A percentile compares a stretch with the other conserved stretches of the same genome.
These are phyloP conservation scores for Microchrysa polita DNA, from an alignment of 2,888 invertebrate genomes.

Conservation along the genomic window DNA sequence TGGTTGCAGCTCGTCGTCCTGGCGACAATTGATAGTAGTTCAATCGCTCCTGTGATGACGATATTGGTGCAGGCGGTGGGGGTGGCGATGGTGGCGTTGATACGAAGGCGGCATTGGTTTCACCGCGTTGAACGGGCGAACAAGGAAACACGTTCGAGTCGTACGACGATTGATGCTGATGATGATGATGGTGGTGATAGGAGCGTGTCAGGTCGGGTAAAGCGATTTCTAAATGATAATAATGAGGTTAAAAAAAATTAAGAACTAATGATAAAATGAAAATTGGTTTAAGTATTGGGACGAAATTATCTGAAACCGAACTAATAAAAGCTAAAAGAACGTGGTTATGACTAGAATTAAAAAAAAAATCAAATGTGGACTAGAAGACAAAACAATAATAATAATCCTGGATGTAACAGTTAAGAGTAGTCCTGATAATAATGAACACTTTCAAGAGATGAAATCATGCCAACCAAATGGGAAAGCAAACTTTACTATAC, in stretches of 20 bases:
- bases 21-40: slow-evolving; percentile 20
- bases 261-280: too few species aligned
- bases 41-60: background rate
- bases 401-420: too few species aligned
- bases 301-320: too few species aligned
- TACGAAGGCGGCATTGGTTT: slow-evolving; percentile 41
- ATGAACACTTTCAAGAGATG: too few species aligned
- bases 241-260: too few species aligned
- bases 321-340: too few species aligned
- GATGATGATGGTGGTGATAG: slow-evolving; percentile 19
- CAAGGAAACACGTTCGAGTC: slow-evolving; percentile 8
- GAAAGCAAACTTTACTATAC: too few species aligned
- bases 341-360: background rate
- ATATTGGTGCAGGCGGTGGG: background rate
- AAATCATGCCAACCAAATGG: too few species aligned
- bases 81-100: slow-evolving; percentile 41
- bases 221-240: slow-evolving; percentile 53
- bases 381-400: too few species aligned
- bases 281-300: too few species aligned
- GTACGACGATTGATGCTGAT: slow-evolving; percentile 30
- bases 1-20: slow-evolving; percentile 28
- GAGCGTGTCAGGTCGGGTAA: slow-evolving; percentile 53
- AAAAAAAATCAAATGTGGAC: too few species aligned
- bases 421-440: too few species aligned
- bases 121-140: slow-evolving; percentile 19